These are phyloP conservation scores for Ischnus inquisitorius DNA, from an alignment of 2,888 invertebrate species.

Conservation along the genomic window DNA sequence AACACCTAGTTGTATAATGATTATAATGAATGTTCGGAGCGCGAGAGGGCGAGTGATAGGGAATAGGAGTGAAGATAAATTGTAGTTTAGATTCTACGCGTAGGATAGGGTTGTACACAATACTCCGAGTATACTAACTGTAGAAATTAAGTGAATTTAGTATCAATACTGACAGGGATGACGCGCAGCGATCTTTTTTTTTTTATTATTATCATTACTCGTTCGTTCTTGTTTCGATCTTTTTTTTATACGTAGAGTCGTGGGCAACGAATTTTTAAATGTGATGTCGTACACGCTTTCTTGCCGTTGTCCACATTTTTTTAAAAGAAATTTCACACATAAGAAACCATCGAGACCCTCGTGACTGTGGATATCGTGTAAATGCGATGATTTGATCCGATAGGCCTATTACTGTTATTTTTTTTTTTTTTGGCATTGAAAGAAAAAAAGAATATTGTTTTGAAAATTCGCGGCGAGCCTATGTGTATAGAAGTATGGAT, in stretches of 20 bases:
- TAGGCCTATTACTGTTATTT: neutral
- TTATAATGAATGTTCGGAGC: constrained; percentile 36
- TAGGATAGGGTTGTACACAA: constrained; percentile 80
- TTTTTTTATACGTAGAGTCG: neutral
- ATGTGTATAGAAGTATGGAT: constrained; percentile 56
- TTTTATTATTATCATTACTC: constrained; percentile 21
- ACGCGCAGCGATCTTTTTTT: constrained; percentile 66
- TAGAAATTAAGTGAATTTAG: constrained; percentile 77
- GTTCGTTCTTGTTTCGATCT: constrained; percentile 27
- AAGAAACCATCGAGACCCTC: constrained; percentile 34
- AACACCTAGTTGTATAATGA: constrained; percentile 30
- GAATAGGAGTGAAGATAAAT: constrained; percentile 61
- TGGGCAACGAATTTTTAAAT: constrained; percentile 24
- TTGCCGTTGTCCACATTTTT: constrained; percentile 16
- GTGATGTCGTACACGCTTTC: constrained; percentile 4
- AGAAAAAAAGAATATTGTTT: constrained; percentile 19
- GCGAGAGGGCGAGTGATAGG: constrained; percentile 55
- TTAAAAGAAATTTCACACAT: neutral
- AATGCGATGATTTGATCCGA: neutral
- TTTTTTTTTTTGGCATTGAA: neutral
- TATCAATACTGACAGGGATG: constrained; percentile 64
- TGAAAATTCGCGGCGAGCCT: constrained; percentile 40
- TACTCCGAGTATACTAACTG: constrained; percentile 83
- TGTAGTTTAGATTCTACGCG: constrained; percentile 63
- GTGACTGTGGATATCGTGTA: constrained; percentile 66